These are phyloP conservation scores for Zingel zingel DNA, from an alignment of 2,113 vertebrate species.

Conservation along the genomic window DNA sequence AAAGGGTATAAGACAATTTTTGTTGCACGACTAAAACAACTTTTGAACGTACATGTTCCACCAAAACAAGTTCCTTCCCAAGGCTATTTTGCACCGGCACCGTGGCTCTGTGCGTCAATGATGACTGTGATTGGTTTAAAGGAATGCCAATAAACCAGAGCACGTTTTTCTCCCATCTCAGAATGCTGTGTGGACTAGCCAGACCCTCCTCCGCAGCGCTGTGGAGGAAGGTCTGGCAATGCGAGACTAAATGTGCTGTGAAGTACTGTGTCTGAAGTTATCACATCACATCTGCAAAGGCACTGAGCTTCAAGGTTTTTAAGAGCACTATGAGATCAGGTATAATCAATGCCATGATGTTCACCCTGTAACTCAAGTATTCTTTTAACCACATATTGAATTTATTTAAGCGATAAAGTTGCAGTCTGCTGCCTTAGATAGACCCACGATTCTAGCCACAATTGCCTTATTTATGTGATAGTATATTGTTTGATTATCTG, in stretches of 20 bases:
- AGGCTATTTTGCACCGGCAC: too few species aligned
- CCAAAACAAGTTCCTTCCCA: too few species aligned
- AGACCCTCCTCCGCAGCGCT: too few species aligned
- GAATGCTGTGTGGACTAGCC: too few species aligned
- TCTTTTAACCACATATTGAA: conserved; percentile 13
- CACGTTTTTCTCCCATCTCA: too few species aligned
- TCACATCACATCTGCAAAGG: background rate
- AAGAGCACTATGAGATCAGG: background rate
- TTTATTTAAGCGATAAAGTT: background rate
- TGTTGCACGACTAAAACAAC: too few species aligned
- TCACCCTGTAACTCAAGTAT: background rate
- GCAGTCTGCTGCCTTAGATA: conserved; percentile 5
- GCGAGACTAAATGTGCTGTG: too few species aligned
- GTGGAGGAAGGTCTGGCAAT: too few species aligned
- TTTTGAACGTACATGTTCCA: too few species aligned
- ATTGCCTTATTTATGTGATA: conserved; percentile 35
- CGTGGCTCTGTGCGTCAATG: too few species aligned
- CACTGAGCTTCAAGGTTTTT: background rate
- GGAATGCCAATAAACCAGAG: too few species aligned
- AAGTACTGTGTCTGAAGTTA: background rate
- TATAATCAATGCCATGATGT: background rate
- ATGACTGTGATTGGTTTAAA: too few species aligned
- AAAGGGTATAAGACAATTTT: background rate
- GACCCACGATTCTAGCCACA: background rate
- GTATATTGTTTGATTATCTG: conserved; percentile 45